Base-by-base conservation (phyloP, 2,888 invertebrate genomes). In the Chrysolina haemoptera region DNA sequence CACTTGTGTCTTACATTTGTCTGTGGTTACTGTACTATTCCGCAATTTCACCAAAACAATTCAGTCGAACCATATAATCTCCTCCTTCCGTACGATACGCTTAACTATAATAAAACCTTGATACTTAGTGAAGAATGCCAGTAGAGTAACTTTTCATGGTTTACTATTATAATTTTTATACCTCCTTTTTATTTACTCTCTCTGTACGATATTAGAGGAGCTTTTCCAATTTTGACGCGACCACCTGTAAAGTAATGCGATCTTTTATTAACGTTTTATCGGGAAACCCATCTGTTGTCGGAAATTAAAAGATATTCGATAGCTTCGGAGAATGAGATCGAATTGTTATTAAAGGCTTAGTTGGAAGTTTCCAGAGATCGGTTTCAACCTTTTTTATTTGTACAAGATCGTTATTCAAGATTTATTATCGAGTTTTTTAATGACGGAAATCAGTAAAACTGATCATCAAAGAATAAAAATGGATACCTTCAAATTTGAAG, bases 241-340 rank as follows among this genome's bases (percentile, higher is more conserved):
- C 65, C 65, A 65, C 65, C 65, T 65, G 65, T 65, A 48, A 65
- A 48, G 43, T 43, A 65, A 65, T 20, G 43, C 65, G 65, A 65
- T 63, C 62, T 40, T 62, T 62, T 40, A 40, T 62, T 40, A 62
- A 40, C 35, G 14, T 63, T 63, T 63, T 43, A 63, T 63, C 65
- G 65, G 43, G 46, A 65, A 65, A 65, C 43, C 65, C 43, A 65
- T 65, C 65, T 65, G 65, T 46, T 18, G 16, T 46, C 62, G 62
- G 69, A 63, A 69, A 62, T 69, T 53, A 62, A 63, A 69, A 48
- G 69, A 69, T 46, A 62, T 69, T 50, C 27, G 69, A 69, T 69
- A 69, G 62, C 62, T 40, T 43, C 18, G 65, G 48, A 43, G 65
- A 69, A 69, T 62, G 62, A 73, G 65, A 65, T 65, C 65, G 40